Evolutionary conservation across 2,797 vertebrate species (phyloP).

Genomic region (Gadopsis bispinosus): DNA sequence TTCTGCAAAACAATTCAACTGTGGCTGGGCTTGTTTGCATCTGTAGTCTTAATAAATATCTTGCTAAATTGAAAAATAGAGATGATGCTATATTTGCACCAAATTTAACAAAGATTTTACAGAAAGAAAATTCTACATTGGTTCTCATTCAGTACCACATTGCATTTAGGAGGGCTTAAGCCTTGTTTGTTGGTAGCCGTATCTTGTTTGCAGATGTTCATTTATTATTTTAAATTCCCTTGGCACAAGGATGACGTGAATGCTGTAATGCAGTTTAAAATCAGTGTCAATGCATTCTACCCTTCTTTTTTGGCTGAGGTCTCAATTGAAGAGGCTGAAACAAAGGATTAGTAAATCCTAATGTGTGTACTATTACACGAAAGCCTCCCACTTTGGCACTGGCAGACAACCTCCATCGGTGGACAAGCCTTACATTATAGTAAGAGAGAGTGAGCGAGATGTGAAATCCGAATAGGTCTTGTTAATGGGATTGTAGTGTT

Average conservation of each 20-base stretch:
- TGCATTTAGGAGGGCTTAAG: not conserved
- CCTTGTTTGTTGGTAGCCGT: not conserved
- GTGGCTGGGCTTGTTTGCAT: not conserved
- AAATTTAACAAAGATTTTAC: not conserved
- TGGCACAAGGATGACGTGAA: not conserved
- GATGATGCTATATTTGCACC: not conserved
- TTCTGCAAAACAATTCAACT: slow-evolving; percentile 12
- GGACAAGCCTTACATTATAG: slow-evolving; percentile 57
- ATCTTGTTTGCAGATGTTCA: not conserved
- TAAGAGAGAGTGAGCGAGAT: slow-evolving; percentile 61
- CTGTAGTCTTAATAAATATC: not conserved
- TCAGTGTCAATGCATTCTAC: not conserved
- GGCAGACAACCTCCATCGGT: slow-evolving; percentile 42
- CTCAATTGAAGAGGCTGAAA: slow-evolving; percentile 55
- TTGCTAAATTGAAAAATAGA: not conserved
- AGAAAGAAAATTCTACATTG: not conserved
- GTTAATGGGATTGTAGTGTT: slow-evolving; percentile 87
- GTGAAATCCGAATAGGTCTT: slow-evolving; percentile 78
- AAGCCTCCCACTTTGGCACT: slow-evolving; percentile 61
- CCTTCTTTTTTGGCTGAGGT: slow-evolving; percentile 53
- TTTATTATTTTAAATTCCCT: not conserved
- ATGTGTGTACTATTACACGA: slow-evolving; percentile 69
- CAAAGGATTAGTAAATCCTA: slow-evolving; percentile 75
- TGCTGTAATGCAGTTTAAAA: slow-evolving; percentile 16
- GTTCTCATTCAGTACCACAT: not conserved